phyloP scores from a whole-genome alignment of 2,888 invertebrate genomes.

The Tortricodes alternella region DNA sequence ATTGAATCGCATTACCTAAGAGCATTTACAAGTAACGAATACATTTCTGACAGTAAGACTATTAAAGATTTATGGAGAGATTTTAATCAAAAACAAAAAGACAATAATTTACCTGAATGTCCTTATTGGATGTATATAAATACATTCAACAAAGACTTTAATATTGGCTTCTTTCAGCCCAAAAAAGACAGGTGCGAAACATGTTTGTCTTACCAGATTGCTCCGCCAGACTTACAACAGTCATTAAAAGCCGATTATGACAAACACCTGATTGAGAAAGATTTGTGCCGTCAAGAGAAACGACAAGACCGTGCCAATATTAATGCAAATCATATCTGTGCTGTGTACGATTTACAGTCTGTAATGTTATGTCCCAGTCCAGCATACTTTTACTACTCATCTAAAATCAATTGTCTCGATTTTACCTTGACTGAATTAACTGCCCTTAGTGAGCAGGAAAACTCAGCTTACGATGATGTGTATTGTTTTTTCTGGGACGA shows the following conservation, averaged over 20 bases:
- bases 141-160: conserved; percentile 32
- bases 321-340: conserved; percentile 31
- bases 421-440: conserved; percentile 33
- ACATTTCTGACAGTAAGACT: conserved; percentile 30
- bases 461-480: conserved; percentile 10
- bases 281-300: conserved; percentile 36
- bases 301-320: conserved; percentile 33
- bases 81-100: conserved; percentile 31
- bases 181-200: conserved; percentile 39
- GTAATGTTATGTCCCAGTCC: conserved; percentile 33
- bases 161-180: conserved; percentile 24
- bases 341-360: conserved; percentile 38
- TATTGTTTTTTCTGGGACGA: conserved; percentile 32
- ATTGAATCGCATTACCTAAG: conserved; percentile 33
- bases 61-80: conserved; percentile 32
- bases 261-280: conserved; percentile 35
- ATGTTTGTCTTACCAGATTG: conserved; percentile 33
- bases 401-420: conserved; percentile 34
- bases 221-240: conserved; percentile 22
- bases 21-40: conserved; percentile 29
- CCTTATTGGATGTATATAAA: conserved; percentile 31
- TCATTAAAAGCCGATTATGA: conserved; percentile 33
- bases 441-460: too few species aligned
- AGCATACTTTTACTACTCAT: conserved; percentile 28
- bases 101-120: conserved; percentile 10